Evolutionary conservation across 2,888 invertebrate genomes (phyloP), one percentile per base, ranked within the genome.

Genomic region (Nematopogon swammerdamellus): DNA sequence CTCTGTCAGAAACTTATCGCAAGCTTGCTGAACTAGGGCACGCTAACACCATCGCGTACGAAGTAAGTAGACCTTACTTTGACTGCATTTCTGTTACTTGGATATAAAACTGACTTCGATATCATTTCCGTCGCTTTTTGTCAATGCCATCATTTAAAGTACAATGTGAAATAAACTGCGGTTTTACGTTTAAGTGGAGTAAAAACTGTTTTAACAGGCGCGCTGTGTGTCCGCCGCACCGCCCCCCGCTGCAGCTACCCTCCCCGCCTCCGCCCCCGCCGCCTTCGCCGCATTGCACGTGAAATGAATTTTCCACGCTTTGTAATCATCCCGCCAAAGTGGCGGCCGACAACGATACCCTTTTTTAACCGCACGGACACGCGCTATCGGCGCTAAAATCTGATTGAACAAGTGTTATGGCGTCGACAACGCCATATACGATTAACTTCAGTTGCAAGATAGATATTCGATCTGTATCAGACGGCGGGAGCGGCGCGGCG

Each of bases 381-480:
- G 54, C 59, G 57, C 58, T 72, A 74, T 72, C 73, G 63, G 61
- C 59, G 61, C 60, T 62, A 63, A 62, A 63, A 72, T 72, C 72
- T 58, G 67, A 67, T 60, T 62, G 63, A 64, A 70, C 74, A 72
- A 73, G 72, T 71, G 73, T 75, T 73, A 71, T 71, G 68, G 72
- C 70, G 67, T 69, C 67, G 65, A 61, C 60, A 56, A 63, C 60
- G 60, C 70, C 72, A 63, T 72, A 70, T 73, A 70, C 68, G 71
- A 67, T 64, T 64, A 64, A 65, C 67, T 62, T 53, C 60, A 63
- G 63, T 64, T 65, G 67, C 60, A 59, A 53, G 60, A 57, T 62
- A 65, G 61, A 66, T 67, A 70, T 65, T 63, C 56, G 73, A 74
- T 74, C 63, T 58, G 61, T 69, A 73, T 72, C 71, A 8, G 57